Percentiles rank a stretch among this genome's conserved stretches.
phyloP scores from a whole-genome alignment of 2,888 invertebrate species.

The Diaperis boleti region DNA sequence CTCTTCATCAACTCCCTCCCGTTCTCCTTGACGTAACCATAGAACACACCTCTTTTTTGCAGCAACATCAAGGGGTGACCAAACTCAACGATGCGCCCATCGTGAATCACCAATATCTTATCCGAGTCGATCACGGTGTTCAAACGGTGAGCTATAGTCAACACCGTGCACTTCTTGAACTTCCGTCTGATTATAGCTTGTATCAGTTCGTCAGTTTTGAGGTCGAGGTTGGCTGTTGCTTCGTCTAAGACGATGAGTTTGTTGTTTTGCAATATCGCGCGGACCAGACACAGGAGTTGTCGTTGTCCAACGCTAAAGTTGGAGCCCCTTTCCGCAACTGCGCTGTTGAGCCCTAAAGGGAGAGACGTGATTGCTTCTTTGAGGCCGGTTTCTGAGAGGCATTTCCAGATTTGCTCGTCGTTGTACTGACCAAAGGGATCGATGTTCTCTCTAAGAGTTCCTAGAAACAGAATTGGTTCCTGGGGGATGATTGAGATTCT shows the following conservation, averaged over 20 bases:
- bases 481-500: constrained; percentile 83
- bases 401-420: constrained; percentile 83
- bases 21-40: not conserved
- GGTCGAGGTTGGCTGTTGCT: constrained; percentile 84
- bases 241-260: constrained; percentile 67
- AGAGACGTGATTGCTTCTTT: constrained; percentile 73
- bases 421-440: constrained; percentile 85
- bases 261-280: constrained; percentile 67
- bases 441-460: constrained; percentile 84
- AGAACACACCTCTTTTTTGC: constrained; percentile 13
- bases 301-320: constrained; percentile 65
- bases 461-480: constrained; percentile 84
- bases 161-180: constrained; percentile 79
- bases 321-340: constrained; percentile 73
- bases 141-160: constrained; percentile 84
- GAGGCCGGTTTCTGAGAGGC: constrained; percentile 82
- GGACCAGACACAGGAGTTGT: constrained; percentile 75
- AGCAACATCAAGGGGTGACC: not conserved
- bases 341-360: constrained; percentile 47
- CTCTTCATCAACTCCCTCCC: not conserved
- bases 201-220: constrained; percentile 78
- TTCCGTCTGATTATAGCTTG: constrained; percentile 79
- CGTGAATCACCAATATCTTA: constrained; percentile 81
- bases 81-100: constrained; percentile 79
- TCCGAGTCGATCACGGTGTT: constrained; percentile 87